Base-by-base conservation (phyloP, 2,888 invertebrate species). In the Hipparchia sbordonii region DNA sequence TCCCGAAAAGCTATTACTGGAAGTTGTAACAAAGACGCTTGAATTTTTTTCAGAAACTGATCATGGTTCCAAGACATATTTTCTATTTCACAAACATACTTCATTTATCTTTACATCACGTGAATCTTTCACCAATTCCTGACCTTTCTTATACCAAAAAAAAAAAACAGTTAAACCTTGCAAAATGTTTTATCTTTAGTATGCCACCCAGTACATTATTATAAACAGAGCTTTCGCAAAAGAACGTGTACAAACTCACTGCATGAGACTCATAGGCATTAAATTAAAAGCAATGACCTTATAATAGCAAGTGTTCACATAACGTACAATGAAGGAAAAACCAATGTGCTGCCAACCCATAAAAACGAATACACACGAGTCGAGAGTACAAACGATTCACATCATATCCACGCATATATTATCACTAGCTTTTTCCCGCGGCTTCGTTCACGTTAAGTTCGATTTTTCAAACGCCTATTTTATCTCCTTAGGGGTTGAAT, bases 291-390 rank as follows among this genome's bases (percentile, higher is more conserved):
- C 62, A 62, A 48, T 45, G 61, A 61, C 61, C 61, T 61, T 45
- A 12, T 61, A 46, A 61, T 45, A 10, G 45, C 61, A 45, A 45
- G 13, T 62, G 48, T 62, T 62, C 62, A 48, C 62, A 62, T 23
- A 62, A 8, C 48, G 39, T 62, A 62, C 13, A 48, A 62, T 46
- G 48, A 62, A 62, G 62, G 62, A 13, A 62, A 62, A 62, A 62
- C 62, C 48, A 62, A 62, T 46, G 62, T 48, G 2, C 13, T 62
- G 48, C n/a, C 62, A 62, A 46, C 6, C 62, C 62, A 62, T 9
- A 48, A 62, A 46, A 13, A 46, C n/a, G n/a, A n/a, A 23, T 23
- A 23, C 23, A 1, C 23, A 23, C 23, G 23, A 10, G 9, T 39
- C 4, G 12, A 39, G 10, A 12, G 10, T 23, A 23, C 23, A 1